These are phyloP conservation scores for Eueides isabella DNA, from an alignment of 1,140 invertebrate genomes.

Conservation along the genomic window DNA sequence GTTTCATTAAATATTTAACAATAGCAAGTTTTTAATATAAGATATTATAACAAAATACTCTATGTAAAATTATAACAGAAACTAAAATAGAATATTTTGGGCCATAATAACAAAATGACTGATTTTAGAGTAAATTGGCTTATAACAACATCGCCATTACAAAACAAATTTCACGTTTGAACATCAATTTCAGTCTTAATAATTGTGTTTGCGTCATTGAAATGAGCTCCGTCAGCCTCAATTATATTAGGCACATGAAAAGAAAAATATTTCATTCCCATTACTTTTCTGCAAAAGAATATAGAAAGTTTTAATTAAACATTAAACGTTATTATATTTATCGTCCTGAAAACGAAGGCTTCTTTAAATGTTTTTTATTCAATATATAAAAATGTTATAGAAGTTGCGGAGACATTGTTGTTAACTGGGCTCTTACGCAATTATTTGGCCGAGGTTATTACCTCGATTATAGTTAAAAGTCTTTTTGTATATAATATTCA, in stretches of 20 bases:
- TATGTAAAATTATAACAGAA: background rate
- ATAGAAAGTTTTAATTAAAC: constrained; percentile 70
- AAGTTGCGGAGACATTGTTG: background rate
- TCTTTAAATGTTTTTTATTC: constrained; percentile 43
- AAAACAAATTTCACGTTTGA: constrained; percentile 1
- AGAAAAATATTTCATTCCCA: constrained; percentile 50
- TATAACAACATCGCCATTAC: background rate
- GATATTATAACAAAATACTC: background rate
- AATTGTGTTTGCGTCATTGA: background rate
- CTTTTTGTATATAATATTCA: background rate
- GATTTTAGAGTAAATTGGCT: background rate
- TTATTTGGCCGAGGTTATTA: constrained; percentile 11
- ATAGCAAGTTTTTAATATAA: background rate
- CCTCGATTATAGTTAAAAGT: background rate
- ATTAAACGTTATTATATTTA: constrained; percentile 58
- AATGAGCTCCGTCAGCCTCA: background rate
- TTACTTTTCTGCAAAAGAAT: constrained; percentile 53
- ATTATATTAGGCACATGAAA: constrained; percentile 36
- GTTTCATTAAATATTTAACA: no score
- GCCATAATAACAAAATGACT: background rate
- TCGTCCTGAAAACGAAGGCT: constrained; percentile 46
- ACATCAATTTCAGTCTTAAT: background rate
- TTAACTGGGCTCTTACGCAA: constrained; percentile 18
- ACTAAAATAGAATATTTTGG: background rate
- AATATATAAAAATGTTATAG: constrained; percentile 19